These are phyloP conservation scores for Chondrilla cf. caribensis DNA, from an alignment of 37 sponge, comb jelly and placozoan genomes.

Conservation along the genomic window DNA sequence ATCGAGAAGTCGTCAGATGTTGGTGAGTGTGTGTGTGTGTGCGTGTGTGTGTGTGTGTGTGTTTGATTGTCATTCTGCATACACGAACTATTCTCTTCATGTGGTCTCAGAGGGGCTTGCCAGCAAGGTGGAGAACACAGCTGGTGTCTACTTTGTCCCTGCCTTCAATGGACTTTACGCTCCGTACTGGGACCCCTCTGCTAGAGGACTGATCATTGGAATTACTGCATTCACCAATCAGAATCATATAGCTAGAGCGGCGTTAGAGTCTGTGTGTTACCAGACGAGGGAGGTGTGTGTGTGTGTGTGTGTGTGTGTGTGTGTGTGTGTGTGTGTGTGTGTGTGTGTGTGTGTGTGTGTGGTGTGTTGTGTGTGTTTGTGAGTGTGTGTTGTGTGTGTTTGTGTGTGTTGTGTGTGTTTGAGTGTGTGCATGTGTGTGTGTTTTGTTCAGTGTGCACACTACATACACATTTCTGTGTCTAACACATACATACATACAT, in stretches of 20 bases:
- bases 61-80: too few species aligned
- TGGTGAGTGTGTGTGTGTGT: slow-evolving; percentile 34
- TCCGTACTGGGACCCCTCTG: slow-evolving; percentile 95
- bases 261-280: slow-evolving; percentile 93
- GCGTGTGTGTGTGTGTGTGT: too few species aligned
- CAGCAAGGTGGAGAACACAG: slow-evolving; percentile 58
- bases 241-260: slow-evolving; percentile 83
- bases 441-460: neutral
- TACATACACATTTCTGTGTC: neutral
- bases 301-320: neutral
- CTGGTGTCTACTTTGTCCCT: slow-evolving; percentile 97
- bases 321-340: neutral
- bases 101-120: slow-evolving; percentile 79
- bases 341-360: neutral
- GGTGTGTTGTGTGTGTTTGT: too few species aligned
- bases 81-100: too few species aligned
- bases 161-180: slow-evolving; percentile 97
- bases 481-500: neutral
- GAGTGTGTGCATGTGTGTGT: neutral
- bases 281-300: slow-evolving; percentile 80
- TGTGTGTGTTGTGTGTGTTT: neutral
- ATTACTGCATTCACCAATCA: slow-evolving; percentile 80
- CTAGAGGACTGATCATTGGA: slow-evolving; percentile 92
- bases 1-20: slow-evolving; percentile 62
- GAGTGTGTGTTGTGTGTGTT: neutral